Conservation (phyloP, 2,888 invertebrate genomes). For the Chymomyza caudatula region DNA sequence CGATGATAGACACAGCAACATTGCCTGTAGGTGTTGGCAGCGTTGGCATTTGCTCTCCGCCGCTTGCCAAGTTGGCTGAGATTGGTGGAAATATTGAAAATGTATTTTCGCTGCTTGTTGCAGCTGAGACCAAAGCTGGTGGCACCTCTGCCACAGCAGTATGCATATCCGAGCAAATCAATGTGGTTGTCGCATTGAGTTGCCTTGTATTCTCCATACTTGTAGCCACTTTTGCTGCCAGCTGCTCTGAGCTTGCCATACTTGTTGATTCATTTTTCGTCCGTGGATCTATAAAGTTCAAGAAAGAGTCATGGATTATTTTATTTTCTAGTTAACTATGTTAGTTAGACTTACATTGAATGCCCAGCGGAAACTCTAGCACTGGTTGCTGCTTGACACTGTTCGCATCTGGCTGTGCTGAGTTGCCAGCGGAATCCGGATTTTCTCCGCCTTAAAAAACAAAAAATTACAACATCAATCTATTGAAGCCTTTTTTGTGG, state of each 20-base stretch:
- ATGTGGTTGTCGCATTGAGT: background rate
- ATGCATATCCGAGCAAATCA: background rate
- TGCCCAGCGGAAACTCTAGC: conserved; percentile 45
- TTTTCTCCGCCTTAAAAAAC: background rate
- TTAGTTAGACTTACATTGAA: conserved; percentile 41
- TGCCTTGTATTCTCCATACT: background rate
- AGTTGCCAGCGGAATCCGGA: background rate
- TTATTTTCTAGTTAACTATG: background rate
- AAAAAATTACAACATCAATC: background rate
- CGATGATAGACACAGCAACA: conserved; percentile 31
- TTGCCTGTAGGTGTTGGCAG: background rate
- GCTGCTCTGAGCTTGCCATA: background rate
- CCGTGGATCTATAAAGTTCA: background rate
- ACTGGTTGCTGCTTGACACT: background rate
- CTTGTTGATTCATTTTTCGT: background rate
- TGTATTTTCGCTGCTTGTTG: background rate
- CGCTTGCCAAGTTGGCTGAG: background rate
- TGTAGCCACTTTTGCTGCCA: background rate
- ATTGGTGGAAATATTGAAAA: background rate
- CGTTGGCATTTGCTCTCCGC: background rate
- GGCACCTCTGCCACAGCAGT: background rate
- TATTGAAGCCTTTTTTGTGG: background rate
- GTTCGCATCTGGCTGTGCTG: background rate
- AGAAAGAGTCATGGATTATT: background rate
- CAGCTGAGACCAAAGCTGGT: background rate